A percentile compares a stretch with the other conserved stretches of the same genome.
These are phyloP conservation scores for Nyctereutes procyonoides DNA, from an alignment of 2,113 vertebrate genomes.

Conservation along the genomic window DNA sequence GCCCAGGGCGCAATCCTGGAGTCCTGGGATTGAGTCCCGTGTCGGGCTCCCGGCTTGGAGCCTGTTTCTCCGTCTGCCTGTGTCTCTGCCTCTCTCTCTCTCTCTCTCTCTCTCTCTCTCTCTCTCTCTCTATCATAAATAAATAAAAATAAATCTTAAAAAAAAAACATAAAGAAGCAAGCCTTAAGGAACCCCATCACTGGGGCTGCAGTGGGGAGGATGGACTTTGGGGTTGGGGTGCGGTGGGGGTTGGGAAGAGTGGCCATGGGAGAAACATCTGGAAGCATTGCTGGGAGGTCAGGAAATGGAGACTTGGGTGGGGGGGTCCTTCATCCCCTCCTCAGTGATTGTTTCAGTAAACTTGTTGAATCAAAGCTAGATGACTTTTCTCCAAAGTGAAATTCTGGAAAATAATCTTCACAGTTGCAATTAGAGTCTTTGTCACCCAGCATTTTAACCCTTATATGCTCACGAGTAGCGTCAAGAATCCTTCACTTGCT, in stretches of 20 bases:
- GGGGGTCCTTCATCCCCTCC: background rate
- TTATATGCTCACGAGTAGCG: rapidly evolving
- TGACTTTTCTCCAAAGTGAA: background rate
- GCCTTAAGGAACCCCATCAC: background rate
- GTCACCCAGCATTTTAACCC: background rate
- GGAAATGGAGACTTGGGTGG: background rate
- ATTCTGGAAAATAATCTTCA: background rate
- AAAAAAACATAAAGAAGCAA: background rate
- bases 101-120: too few relatives aligned
- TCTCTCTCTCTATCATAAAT: too few relatives aligned
- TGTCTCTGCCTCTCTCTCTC: too few relatives aligned
- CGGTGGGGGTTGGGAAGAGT: background rate
- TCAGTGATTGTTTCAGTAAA: background rate
- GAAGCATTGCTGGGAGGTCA: background rate
- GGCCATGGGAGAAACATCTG: rapidly evolving
- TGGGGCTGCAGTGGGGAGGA: background rate
- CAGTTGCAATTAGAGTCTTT: background rate
- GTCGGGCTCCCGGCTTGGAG: too few relatives aligned
- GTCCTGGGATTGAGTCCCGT: too few relatives aligned
- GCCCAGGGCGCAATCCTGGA: too few relatives aligned
- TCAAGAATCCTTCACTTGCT: rapidly evolving
- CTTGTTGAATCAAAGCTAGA: background rate
- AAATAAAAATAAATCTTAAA: too few relatives aligned
- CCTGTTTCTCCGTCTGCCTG: too few relatives aligned
- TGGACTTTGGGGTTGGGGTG: too few relatives aligned